These are phyloP conservation scores for Paraplagusia blochii DNA, from an alignment of 2,113 vertebrate genomes.

Conservation along the genomic window DNA sequence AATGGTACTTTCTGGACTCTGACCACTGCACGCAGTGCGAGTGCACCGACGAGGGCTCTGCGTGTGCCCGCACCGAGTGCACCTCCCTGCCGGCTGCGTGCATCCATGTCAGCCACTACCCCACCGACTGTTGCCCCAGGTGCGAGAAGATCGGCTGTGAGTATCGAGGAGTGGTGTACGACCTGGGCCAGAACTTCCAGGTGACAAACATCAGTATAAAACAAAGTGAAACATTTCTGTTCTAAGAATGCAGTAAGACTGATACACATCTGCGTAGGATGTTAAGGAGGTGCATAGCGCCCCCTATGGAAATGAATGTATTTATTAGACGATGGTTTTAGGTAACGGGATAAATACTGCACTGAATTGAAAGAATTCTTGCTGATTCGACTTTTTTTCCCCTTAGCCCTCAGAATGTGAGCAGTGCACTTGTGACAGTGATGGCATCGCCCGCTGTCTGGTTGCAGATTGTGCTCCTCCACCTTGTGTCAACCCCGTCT, in stretches of 20 bases:
- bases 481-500: constrained; percentile 80
- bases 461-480: constrained; percentile 83
- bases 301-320: constrained; percentile 44
- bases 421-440: constrained; percentile 80
- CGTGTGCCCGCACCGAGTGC: constrained; percentile 78
- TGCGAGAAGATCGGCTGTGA: constrained; percentile 85
- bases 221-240: background rate
- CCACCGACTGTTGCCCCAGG: constrained; percentile 82
- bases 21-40: constrained; percentile 84
- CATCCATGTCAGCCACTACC: constrained; percentile 85
- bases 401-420: constrained; percentile 81
- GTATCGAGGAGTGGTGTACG: constrained; percentile 79
- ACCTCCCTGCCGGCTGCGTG: constrained; percentile 79
- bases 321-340: background rate
- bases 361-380: constrained; percentile 1
- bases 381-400: background rate
- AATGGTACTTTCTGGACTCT: constrained; percentile 83
- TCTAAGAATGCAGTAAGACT: background rate
- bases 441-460: constrained; percentile 80
- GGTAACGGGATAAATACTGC: background rate
- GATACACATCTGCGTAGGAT: background rate
- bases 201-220: constrained; percentile 44
- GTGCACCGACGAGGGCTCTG: constrained; percentile 77
- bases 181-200: constrained; percentile 80
- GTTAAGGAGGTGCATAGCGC: constrained; percentile 45